These are phyloP conservation scores for Zeugodacus cucurbitae DNA, from an alignment of 1,140 invertebrate genomes.

Conservation along the genomic window DNA sequence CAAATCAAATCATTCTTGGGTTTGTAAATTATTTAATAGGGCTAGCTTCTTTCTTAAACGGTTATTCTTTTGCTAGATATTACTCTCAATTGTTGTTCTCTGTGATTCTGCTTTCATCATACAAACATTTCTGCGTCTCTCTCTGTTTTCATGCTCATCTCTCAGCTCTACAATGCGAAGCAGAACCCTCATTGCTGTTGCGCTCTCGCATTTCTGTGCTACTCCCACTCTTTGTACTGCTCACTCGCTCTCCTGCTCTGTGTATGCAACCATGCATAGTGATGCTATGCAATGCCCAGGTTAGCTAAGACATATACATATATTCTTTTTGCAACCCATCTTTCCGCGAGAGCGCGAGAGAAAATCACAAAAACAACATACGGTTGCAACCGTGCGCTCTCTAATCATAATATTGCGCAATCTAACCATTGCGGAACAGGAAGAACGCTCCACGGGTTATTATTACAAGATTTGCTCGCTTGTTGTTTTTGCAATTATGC, in stretches of 20 bases:
- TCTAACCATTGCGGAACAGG: neutral
- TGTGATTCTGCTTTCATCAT: no score
- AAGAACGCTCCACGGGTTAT: neutral
- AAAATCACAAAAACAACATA: neutral
- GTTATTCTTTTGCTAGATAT: no score
- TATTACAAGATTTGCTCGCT: neutral
- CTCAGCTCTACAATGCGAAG: no score
- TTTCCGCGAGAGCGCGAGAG: neutral
- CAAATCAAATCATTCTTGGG: no score
- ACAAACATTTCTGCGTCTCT: no score
- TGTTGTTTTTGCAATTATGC: neutral
- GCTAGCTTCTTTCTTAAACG: no score
- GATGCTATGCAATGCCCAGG: neutral
- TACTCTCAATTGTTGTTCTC: no score
- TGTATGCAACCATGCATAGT: neutral
- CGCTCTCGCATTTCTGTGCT: no score
- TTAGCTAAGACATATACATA: neutral
- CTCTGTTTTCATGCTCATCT: no score
- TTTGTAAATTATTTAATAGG: no score
- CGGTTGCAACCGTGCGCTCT: neutral
- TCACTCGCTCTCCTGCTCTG: neutral
- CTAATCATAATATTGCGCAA: slow-evolving; percentile 20
- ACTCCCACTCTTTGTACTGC: neutral
- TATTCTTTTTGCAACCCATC: neutral
- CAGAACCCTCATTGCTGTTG: no score